These are phyloP conservation scores for Euura lappo DNA, from an alignment of 1,140 invertebrate genomes.

Conservation along the genomic window DNA sequence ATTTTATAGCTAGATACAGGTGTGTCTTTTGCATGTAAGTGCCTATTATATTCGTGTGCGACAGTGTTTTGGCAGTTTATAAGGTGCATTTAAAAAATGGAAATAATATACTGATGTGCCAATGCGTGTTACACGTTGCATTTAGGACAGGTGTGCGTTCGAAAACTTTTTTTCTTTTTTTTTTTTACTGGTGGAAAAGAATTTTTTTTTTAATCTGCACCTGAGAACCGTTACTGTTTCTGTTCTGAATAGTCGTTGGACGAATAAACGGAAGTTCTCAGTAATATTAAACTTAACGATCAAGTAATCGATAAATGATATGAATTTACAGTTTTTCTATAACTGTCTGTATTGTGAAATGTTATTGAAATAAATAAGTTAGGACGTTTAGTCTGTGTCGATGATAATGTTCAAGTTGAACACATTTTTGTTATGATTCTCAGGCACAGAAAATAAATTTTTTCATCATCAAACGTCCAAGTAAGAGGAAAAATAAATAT, in stretches of 20 bases:
- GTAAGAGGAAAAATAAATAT: neutral
- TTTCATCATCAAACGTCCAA: neutral
- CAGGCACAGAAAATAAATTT: neutral
- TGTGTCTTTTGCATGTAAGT: slow-evolving; percentile 43
- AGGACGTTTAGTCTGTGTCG: neutral
- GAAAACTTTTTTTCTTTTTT: too few species aligned
- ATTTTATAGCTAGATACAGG: slow-evolving; percentile 58
- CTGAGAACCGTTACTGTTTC: neutral
- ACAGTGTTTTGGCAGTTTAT: slow-evolving; percentile 26
- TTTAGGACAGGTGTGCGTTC: neutral
- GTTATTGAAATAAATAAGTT: neutral
- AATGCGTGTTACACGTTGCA: neutral
- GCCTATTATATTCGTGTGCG: slow-evolving; percentile 29
- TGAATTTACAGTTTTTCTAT: too few species aligned
- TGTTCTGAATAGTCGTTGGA: too few species aligned
- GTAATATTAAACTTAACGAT: too few species aligned
- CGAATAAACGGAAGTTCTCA: too few species aligned
- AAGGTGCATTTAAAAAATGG: neutral
- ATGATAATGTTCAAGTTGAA: too few species aligned
- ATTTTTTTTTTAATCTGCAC: neutral
- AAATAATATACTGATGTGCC: neutral
- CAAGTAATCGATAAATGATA: too few species aligned
- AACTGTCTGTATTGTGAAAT: too few species aligned
- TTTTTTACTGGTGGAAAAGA: neutral
- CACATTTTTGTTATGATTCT: neutral